Evolutionary conservation across 1,140 invertebrate genomes (phyloP).

Genomic region (Sesamia nonagrioides): DNA sequence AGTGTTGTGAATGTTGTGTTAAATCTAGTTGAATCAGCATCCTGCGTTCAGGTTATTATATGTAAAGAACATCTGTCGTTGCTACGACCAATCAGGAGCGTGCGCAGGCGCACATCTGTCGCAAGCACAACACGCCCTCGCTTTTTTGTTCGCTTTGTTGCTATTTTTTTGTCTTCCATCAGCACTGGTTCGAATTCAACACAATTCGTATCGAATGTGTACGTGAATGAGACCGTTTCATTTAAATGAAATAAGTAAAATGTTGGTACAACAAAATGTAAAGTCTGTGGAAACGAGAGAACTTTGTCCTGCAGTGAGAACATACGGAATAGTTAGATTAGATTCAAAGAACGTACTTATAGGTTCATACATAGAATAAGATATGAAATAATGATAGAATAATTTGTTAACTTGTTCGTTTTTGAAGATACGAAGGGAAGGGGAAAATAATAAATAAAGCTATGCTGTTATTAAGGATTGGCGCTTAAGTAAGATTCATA

Average conservation of each 20-base stretch:
- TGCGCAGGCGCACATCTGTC: constrained; percentile 75
- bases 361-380: constrained; percentile 1
- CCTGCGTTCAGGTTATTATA: constrained; percentile 42
- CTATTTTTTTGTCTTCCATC: constrained; percentile 62
- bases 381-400: neutral
- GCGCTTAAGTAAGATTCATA: neutral
- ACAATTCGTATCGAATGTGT: neutral
- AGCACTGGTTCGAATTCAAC: constrained; percentile 5
- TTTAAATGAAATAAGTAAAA: neutral
- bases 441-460: neutral
- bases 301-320: too few species aligned
- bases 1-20: constrained; percentile 38
- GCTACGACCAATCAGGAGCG: constrained; percentile 69
- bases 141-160: constrained; percentile 69
- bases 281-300: too few species aligned
- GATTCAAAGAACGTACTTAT: too few species aligned
- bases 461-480: neutral
- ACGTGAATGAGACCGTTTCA: constrained; percentile 14
- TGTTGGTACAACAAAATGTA: too few species aligned
- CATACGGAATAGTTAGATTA: too few species aligned
- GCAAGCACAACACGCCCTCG: constrained; percentile 59
- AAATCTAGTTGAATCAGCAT: constrained; percentile 51
- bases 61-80: constrained; percentile 68
- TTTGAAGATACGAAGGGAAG: neutral
- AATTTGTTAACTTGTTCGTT: neutral